These are phyloP conservation scores for Drosophila serrata DNA, from an alignment of 1,140 invertebrate genomes.

Conservation along the genomic window DNA sequence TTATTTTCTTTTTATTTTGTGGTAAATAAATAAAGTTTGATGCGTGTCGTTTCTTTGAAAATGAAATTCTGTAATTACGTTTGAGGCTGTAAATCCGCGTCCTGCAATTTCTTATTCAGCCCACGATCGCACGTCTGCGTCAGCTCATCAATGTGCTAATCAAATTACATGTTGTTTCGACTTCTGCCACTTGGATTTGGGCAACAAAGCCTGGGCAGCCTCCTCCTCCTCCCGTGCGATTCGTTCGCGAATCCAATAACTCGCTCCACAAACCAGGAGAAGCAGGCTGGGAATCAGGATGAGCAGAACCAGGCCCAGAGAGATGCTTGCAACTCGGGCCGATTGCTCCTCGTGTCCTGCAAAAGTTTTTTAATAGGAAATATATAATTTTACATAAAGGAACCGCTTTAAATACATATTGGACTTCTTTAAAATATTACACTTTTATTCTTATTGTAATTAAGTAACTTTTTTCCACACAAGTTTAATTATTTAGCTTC, in stretches of 20 bases:
- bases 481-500: too few species aligned
- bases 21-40: slow-evolving; percentile 31
- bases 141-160: slow-evolving; percentile 61
- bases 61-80: slow-evolving; percentile 37
- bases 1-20: slow-evolving; percentile 7
- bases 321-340: slow-evolving; percentile 90
- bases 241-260: slow-evolving; percentile 78
- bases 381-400: neutral
- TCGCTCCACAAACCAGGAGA: slow-evolving; percentile 89
- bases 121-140: slow-evolving; percentile 37
- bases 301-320: slow-evolving; percentile 90
- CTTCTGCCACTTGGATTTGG: slow-evolving; percentile 58
- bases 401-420: neutral
- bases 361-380: slow-evolving; percentile 40
- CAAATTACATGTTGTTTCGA: slow-evolving; percentile 52
- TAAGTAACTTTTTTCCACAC: too few species aligned
- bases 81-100: neutral
- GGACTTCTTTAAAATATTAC: neutral
- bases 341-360: slow-evolving; percentile 93
- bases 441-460: neutral
- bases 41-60: slow-evolving; percentile 6
- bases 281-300: slow-evolving; percentile 91
- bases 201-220: slow-evolving; percentile 63
- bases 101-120: slow-evolving; percentile 12
- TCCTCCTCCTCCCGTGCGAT: slow-evolving; percentile 74